Conservation (phyloP, 2,113 vertebrate species). For the Tetrao urogallus region DNA sequence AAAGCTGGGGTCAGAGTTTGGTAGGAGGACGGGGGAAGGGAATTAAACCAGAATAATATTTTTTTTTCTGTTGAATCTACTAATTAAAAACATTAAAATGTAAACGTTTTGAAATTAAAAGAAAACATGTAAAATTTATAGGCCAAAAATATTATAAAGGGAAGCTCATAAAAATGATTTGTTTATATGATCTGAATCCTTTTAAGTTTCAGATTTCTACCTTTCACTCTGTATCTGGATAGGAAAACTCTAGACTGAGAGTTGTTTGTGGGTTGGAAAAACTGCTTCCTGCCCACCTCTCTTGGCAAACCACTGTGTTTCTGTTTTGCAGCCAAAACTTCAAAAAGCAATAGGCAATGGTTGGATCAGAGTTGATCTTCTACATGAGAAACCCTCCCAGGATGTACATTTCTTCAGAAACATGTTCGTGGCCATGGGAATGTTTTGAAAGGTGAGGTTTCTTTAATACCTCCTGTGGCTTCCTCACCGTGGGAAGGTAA, state of each 20-base stretch:
- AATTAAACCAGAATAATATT: neutral
- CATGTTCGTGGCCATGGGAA: conserved; percentile 38
- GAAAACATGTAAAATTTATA: neutral
- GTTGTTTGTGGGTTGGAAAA: conserved; percentile 35
- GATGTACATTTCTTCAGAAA: neutral
- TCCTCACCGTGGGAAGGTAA: conserved; percentile 57
- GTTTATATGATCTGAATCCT: neutral
- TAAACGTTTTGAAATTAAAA: neutral
- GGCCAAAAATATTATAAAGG: neutral
- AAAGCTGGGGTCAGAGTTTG: neutral
- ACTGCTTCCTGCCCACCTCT: conserved; percentile 34
- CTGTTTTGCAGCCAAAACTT: conserved; percentile 46
- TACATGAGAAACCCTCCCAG: conserved; percentile 13
- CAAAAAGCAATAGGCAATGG: conserved; percentile 1
- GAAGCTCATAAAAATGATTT: neutral
- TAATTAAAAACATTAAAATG: neutral
- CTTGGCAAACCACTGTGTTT: conserved; percentile 29
- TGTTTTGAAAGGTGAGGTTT: conserved; percentile 63
- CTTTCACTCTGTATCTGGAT: neutral
- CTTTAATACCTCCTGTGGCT: conserved; percentile 58
- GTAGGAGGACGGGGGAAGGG: neutral
- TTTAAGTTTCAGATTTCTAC: neutral
- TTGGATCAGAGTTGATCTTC: conserved; percentile 3
- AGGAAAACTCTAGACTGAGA: conserved; percentile 23
- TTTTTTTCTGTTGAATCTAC: neutral